phyloP scores from a whole-genome alignment of 2,113 vertebrate genomes.

The Aix galericulata region DNA sequence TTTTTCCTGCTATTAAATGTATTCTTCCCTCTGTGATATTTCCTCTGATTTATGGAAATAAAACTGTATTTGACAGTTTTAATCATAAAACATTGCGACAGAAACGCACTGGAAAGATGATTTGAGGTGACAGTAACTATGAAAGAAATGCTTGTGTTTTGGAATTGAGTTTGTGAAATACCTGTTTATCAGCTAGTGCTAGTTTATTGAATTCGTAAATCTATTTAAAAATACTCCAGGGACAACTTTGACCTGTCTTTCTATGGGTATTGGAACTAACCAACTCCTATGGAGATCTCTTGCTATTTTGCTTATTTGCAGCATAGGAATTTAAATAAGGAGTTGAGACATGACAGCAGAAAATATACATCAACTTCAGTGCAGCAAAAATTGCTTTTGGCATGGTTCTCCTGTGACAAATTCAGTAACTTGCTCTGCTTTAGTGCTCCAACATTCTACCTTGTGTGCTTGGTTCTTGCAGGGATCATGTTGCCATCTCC shows the following conservation, averaged over 20 bases:
- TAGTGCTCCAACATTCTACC: background rate
- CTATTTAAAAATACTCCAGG: background rate
- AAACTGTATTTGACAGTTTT: background rate
- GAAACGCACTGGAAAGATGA: background rate
- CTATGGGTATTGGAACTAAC: conserved; percentile 30
- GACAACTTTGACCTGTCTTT: conserved; percentile 22
- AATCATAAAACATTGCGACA: background rate
- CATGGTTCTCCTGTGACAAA: conserved; percentile 24
- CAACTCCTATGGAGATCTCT: conserved; percentile 36
- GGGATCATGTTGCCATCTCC: background rate
- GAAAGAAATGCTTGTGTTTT: background rate
- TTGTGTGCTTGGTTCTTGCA: background rate
- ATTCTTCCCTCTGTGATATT: background rate
- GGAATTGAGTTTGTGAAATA: background rate
- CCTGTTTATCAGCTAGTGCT: background rate
- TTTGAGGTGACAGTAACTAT: background rate
- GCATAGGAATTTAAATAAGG: conserved; percentile 68
- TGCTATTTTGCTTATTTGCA: conserved; percentile 37
- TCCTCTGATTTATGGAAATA: background rate
- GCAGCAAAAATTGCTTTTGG: conserved; percentile 67
- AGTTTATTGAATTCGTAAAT: background rate
- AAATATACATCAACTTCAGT: conserved; percentile 65
- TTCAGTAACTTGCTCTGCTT: background rate
- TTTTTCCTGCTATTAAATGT: background rate
- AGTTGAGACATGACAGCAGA: conserved; percentile 66